A percentile compares a stretch with the other conserved stretches of the same genome.
Conservation (phyloP, 2,113 vertebrate genomes). For the Macrotis lagotis region DNA sequence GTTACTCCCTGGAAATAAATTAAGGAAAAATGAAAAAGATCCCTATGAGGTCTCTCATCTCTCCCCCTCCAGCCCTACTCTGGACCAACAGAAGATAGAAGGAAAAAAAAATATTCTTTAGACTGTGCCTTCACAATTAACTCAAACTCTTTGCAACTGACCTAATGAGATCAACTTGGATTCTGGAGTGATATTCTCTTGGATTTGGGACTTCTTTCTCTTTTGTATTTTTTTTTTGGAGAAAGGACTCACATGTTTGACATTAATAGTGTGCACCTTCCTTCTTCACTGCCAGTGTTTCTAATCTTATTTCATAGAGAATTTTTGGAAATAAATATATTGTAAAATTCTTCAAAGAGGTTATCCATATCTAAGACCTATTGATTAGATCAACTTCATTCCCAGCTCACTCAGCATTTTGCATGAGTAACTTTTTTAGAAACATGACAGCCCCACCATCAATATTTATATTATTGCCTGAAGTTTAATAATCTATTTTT, state of each 20-base stretch:
- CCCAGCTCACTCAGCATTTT: neutral
- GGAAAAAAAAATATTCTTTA: neutral
- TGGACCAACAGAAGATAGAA: neutral
- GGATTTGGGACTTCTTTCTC: accelerated
- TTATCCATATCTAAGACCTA: too few relatives aligned
- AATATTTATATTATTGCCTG: neutral
- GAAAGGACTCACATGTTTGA: too few relatives aligned
- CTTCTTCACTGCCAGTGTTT: neutral
- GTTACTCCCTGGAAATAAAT: neutral
- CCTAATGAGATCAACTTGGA: too few relatives aligned
- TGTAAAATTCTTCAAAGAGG: neutral
- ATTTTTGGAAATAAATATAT: accelerated
- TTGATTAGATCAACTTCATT: too few relatives aligned
- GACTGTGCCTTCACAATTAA: neutral
- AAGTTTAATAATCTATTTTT: neutral
- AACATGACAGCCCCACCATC: neutral
- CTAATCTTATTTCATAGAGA: too few relatives aligned
- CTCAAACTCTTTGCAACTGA: neutral
- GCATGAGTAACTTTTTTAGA: neutral
- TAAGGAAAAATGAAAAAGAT: accelerated
- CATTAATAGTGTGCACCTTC: neutral
- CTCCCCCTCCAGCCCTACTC: neutral
- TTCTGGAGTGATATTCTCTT: neutral
- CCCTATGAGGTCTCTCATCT: too few relatives aligned
- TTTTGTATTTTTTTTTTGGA: neutral